Base-by-base conservation (phyloP, 1,140 invertebrate species). In the Dreissena polymorpha region DNA sequence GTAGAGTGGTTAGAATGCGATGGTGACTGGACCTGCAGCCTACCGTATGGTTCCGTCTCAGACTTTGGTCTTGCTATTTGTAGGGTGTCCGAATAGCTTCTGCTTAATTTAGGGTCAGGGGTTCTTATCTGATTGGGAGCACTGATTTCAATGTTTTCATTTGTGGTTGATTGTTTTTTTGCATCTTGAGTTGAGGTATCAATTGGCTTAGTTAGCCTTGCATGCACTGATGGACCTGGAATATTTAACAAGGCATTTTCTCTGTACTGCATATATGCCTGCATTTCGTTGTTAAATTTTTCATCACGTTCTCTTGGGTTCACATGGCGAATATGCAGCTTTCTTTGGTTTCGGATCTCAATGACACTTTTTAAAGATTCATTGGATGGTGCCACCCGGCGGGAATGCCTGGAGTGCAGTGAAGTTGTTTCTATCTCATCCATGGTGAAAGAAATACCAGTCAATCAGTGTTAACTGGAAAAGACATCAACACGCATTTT, bases 291-390 rank as follows among this genome's bases (percentile, higher is more conserved):
- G 65, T 88, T 84, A 86, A 91, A 88, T 49, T 82, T 64, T 29
- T 88, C 86, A 86, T 91, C 90, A 72, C 90, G 76, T 51, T 83
- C 80, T 71, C 79, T 80, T 25, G 86, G 68, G 84, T 92, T 92
- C 13, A 91, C 53, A 69, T 90, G 88, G 55, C 80, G 86, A 10
- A 92, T 88, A n/a, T 86, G 73, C 16, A 92, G 74, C 14, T 80
- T 5, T 65, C 91, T 83, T 0, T 86, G 86, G 1, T 84, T 83
- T 53, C 90, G 79, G 23, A 91, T 83, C 82, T 91, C 89, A 51
- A 89, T 67, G 13, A 88, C 53, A 3, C 86, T 83, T 13, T 60
- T 55, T 50, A 70, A 72, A 39, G 65, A 53, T 14, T 79, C 78
- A 14, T 83, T 79, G 23, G 77, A 65, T 75, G 89, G 89, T 21